Conservation (phyloP, 2,113 vertebrate genomes). For the Ginglymostoma cirratum region DNA sequence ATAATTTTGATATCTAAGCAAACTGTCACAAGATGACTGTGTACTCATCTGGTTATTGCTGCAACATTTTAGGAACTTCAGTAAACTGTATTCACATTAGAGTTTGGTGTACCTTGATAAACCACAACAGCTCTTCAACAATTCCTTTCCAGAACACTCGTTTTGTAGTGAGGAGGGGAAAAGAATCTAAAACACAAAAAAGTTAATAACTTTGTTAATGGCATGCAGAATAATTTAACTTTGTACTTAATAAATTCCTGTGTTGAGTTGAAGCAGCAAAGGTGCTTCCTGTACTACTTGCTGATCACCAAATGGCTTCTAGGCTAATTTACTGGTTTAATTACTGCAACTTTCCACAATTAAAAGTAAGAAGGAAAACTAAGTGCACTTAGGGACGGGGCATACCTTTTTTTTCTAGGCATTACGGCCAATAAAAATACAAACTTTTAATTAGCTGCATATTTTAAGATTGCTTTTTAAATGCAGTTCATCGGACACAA, state of each 20-base stretch:
- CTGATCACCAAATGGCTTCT: background rate
- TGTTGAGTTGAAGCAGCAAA: background rate
- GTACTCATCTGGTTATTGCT: background rate
- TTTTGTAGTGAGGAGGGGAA: conserved; percentile 89
- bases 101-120: conserved; percentile 73
- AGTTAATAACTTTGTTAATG: background rate
- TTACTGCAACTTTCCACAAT: background rate
- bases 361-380: background rate
- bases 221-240: background rate
- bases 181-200: conserved; percentile 65
- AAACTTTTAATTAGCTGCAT: background rate
- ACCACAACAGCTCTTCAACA: conserved; percentile 91
- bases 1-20: background rate
- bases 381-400: background rate
- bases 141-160: conserved; percentile 91
- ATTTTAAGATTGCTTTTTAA: too few relatives aligned
- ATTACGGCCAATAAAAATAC: background rate
- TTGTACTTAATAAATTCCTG: background rate
- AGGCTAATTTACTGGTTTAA: background rate
- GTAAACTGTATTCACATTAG: background rate
- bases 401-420: background rate
- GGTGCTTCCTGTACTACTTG: background rate
- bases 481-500: too few relatives aligned
- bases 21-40: background rate
- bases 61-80: background rate